Base-by-base conservation (phyloP, 2,888 invertebrate species). In the Ophion ventricosus region DNA sequence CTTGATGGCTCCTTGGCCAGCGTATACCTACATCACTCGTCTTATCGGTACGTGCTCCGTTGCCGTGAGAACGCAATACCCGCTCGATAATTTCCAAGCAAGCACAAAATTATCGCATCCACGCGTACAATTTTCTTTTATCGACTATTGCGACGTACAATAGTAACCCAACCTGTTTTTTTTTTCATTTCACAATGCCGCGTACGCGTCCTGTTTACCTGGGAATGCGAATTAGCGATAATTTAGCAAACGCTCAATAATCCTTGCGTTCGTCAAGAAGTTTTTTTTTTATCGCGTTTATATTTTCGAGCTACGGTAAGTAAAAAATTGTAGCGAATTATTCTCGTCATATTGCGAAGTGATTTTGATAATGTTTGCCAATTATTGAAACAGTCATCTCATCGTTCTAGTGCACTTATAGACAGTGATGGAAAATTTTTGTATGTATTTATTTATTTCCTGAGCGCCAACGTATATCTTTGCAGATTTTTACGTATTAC, bases 51-150 rank as follows among this genome's bases (percentile, higher is more conserved):
- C 57, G 35, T 43, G 70, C 35, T 40, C 2, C 10, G 17, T 49
- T 49, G 17, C 23, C 23, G 7, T 14, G 40, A 57, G 29, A 72
- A 72, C n/a, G 29, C 29, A 57, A 57, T 1, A 23, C 35, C 35
- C 35, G 20, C 56, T 10, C 4, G 25, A 72, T 29, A 35, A 72
- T 40, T 72, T 23, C 35, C 14, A 10, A 59, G 25, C 29, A 57
- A 72, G 14, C 29, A 57, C 29, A n/a, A 11, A 57, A 57, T 57
- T 1, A 57, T 26, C 29, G 67, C 11, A 29, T 29, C n/a, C 54
- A 29, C 29, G 54, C 69, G n/a, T 54, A 49, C 54, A 26, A 56
- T 69, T 69, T 69, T 69, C 25, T 67, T 67, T 67, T 25, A 43
- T 43, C 67, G 67, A 67, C 67, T 20, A 40, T 67, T 43, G 25